Evolutionary conservation across 2,113 vertebrate genomes (phyloP), one percentile per base, ranked within the genome.

Genomic region (Tamias sibiricus): DNA sequence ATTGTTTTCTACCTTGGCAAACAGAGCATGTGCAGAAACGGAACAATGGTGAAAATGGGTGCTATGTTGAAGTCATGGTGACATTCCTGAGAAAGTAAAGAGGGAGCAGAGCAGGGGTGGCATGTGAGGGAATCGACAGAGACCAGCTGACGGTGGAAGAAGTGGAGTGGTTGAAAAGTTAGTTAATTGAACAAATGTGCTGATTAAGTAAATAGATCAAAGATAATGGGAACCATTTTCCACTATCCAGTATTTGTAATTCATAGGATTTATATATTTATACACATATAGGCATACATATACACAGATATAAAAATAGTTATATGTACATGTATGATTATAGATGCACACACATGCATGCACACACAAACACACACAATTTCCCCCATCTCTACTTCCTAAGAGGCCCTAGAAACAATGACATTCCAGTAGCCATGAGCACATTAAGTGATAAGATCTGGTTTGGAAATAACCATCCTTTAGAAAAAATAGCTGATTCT

Each of bases 161-260:
- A 40, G 12, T 6, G 0, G 28, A 24, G 7, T 71, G 16, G 24
- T 12, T 75, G 28, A 30, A 28, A 66, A 86, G 24, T 37, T 52
- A 6, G 12, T 35, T 90, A 62, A 72, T 0, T 71, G 16, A 74
- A 30, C 19, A 81, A 90, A 74, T 35, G 72, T 6, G 16, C 40
- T 68, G 30, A 86, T 28, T 52, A 59, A 75, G 37, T 74, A 68
- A 96, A 35, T 59, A 40, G 30, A 52, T 76, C 19, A 76, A 82
- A 52, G 40, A 84, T 69, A 52, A 76, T 35, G 35, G 49, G 10
- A 90, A 13, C 37, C 24, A 77, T 71, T 76, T 95, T 37, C 68
- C 20, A 83, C 28, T 59, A 66, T 68, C 66, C n/a, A 69, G 35
- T 5, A 69, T n/a, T n/a, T 69, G 17, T 69, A 75, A 44, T 47